Evolutionary conservation across 2,888 invertebrate genomes (phyloP).

Genomic region (Hartigia nigra): DNA sequence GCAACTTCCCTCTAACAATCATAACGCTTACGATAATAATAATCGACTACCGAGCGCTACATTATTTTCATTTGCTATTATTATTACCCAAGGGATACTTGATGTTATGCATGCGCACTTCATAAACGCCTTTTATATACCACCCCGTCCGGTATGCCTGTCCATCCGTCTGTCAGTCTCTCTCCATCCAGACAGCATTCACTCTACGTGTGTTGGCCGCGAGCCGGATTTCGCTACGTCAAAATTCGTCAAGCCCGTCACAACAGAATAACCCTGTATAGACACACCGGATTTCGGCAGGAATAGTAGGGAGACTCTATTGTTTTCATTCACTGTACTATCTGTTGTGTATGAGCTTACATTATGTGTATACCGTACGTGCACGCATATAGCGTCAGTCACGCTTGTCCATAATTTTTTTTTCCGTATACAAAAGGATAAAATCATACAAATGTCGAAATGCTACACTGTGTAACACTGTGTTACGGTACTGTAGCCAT

Average conservation of each 20-base stretch:
- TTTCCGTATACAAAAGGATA: background rate
- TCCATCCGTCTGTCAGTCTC: background rate
- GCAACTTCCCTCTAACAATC: background rate
- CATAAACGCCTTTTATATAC: background rate
- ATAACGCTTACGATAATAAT: background rate
- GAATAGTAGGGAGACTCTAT: background rate
- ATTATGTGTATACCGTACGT: background rate
- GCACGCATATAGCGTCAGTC: background rate
- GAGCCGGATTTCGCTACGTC: slow-evolving; percentile 30
- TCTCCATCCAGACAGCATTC: background rate
- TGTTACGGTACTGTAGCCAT: background rate
- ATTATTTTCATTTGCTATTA: background rate
- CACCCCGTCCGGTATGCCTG: background rate
- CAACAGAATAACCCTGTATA: slow-evolving; percentile 30
- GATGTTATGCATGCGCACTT: background rate
- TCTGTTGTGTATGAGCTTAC: background rate
- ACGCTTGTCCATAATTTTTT: background rate
- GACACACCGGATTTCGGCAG: background rate
- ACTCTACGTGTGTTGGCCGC: background rate
- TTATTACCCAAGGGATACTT: background rate
- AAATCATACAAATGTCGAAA: background rate
- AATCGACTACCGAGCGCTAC: background rate
- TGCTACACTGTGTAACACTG: background rate
- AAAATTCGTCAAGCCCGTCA: slow-evolving; percentile 58
- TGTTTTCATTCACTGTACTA: background rate